A percentile compares a stretch with the other conserved stretches of the same genome.
These are phyloP conservation scores for Eulimnadia texana DNA, from an alignment of 1,140 invertebrate genomes.

Conservation along the genomic window DNA sequence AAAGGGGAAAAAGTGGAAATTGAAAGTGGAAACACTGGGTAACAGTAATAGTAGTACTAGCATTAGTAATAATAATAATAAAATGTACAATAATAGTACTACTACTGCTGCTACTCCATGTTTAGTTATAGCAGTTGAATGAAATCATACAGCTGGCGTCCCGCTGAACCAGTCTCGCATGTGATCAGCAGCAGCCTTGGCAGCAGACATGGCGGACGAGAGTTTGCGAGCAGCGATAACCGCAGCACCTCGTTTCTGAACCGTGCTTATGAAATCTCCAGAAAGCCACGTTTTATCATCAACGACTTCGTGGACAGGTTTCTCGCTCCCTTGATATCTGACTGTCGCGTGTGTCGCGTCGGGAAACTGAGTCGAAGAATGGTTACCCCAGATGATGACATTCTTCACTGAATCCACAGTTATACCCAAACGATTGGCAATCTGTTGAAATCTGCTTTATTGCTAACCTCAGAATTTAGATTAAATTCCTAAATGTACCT, in stretches of 20 bases:
- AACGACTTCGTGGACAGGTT: slow-evolving; percentile 50
- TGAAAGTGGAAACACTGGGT: too few relatives aligned
- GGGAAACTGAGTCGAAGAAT: slow-evolving; percentile 96
- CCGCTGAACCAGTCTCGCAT: slow-evolving; percentile 92
- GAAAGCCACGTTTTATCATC: slow-evolving; percentile 72
- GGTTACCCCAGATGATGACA: slow-evolving; percentile 98
- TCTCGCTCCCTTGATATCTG: slow-evolving; percentile 31
- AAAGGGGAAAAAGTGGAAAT: too few relatives aligned
- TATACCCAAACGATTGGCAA: slow-evolving; percentile 37
- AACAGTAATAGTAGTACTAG: too few relatives aligned
- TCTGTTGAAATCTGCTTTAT: too few relatives aligned
- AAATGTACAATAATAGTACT: too few relatives aligned
- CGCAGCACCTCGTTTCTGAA: slow-evolving; percentile 93
- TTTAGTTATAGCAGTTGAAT: background rate
- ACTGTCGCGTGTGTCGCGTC: slow-evolving; percentile 71
- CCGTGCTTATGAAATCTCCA: slow-evolving; percentile 62
- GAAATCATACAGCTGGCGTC: slow-evolving; percentile 51
- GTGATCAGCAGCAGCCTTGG: slow-evolving; percentile 95
- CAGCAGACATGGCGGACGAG: slow-evolving; percentile 94
- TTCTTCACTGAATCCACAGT: slow-evolving; percentile 62
- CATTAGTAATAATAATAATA: too few relatives aligned
- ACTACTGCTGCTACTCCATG: slow-evolving; percentile 9
- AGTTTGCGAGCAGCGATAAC: slow-evolving; percentile 95
- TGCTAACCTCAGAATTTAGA: too few relatives aligned
- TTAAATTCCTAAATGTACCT: too few relatives aligned